Evolutionary conservation across 1,140 invertebrate genomes (phyloP).

Genomic region (Drosophila truncata): DNA sequence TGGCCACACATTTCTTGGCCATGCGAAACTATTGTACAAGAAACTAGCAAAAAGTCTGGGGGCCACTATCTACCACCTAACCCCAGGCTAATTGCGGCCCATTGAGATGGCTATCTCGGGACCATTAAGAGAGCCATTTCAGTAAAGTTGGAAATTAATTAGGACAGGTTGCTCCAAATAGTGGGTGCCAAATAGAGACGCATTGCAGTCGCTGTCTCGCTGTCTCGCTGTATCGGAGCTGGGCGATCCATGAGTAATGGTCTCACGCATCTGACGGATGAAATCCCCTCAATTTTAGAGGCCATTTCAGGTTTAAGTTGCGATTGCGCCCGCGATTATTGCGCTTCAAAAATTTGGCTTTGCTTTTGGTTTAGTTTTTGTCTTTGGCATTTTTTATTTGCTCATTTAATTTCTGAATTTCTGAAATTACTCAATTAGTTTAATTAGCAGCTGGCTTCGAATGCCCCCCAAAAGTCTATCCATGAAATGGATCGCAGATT

Average conservation of each 20-base stretch:
- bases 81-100: conserved; percentile 54
- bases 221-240: not conserved
- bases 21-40: conserved; percentile 66
- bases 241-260: conserved; percentile 41
- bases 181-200: conserved; percentile 59
- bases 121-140: conserved; percentile 72
- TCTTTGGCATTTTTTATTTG: conserved; percentile 63
- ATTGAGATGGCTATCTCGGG: conserved; percentile 58
- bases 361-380: conserved; percentile 26
- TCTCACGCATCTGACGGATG: conserved; percentile 33
- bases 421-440: conserved; percentile 83
- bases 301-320: conserved; percentile 61
- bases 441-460: conserved; percentile 75
- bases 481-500: conserved; percentile 63
- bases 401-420: conserved; percentile 76
- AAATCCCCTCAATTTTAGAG: conserved; percentile 17
- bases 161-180: conserved; percentile 66
- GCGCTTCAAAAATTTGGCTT: conserved; percentile 32
- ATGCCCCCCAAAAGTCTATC: conserved; percentile 52
- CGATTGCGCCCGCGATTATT: conserved; percentile 63
- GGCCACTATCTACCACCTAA: conserved; percentile 4
- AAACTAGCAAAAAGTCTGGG: not conserved
- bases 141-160: conserved; percentile 74
- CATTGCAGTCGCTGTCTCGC: conserved; percentile 37
- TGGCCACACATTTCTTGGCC: conserved; percentile 73